Conservation (phyloP, 1,140 invertebrate species). For the Caenorhabditis remanei region DNA sequence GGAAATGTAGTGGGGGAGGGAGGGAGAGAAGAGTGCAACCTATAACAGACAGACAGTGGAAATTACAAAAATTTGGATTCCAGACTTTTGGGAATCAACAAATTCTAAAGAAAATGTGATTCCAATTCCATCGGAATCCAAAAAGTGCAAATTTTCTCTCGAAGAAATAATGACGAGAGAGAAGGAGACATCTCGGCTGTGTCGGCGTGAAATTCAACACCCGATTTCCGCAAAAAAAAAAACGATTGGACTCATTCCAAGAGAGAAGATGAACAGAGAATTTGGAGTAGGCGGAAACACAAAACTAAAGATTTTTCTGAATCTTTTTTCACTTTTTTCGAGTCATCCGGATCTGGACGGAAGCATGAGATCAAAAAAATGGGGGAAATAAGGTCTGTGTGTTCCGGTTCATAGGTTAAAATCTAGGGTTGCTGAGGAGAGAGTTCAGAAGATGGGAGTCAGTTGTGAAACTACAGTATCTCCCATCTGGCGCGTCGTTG, state of each 20-base stretch:
- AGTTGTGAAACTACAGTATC: too few relatives aligned
- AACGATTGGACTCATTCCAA: not conserved
- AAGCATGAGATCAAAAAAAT: too few relatives aligned
- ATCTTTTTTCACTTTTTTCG: too few relatives aligned
- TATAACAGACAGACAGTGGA: too few relatives aligned
- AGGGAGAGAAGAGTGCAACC: not conserved
- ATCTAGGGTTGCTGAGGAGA: too few relatives aligned
- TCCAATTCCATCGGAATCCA: not conserved
- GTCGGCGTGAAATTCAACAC: constrained; percentile 47
- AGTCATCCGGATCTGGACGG: not conserved
- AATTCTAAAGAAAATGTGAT: not conserved
- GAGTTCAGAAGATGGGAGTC: too few relatives aligned
- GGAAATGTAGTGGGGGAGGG: not conserved
- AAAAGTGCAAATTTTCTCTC: constrained; percentile 5
- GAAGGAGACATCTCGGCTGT: not conserved
- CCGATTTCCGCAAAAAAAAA: constrained; percentile 37
- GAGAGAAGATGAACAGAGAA: not conserved
- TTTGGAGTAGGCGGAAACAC: too few relatives aligned
- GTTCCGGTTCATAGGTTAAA: too few relatives aligned
- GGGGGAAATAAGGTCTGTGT: too few relatives aligned
- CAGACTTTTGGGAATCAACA: not conserved
- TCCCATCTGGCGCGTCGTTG: too few relatives aligned
- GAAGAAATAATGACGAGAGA: not conserved
- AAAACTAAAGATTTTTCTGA: too few relatives aligned
- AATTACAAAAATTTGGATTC: too few relatives aligned